These are phyloP conservation scores for Chlorocebus sabaeus DNA, from an alignment of 2,113 vertebrate species.

Conservation along the genomic window DNA sequence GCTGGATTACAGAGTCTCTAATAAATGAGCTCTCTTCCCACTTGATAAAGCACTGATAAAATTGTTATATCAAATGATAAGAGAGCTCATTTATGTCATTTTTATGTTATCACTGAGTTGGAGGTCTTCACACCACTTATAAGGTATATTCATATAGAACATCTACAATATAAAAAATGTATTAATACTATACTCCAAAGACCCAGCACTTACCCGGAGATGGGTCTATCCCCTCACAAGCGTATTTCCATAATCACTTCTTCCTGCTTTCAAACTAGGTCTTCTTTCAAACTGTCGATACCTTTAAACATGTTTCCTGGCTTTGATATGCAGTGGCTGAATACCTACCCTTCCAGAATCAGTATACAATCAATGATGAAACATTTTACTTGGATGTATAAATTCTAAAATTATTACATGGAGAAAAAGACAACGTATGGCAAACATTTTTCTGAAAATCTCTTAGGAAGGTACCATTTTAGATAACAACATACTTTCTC, in stretches of 20 bases:
- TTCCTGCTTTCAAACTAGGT: not conserved
- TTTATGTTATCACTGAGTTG: not conserved
- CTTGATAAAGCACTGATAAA: too few relatives aligned
- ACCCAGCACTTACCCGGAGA: not conserved
- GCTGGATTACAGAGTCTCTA: not conserved
- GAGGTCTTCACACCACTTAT: too few relatives aligned
- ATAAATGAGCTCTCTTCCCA: too few relatives aligned
- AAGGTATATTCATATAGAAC: too few relatives aligned
- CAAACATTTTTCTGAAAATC: not conserved
- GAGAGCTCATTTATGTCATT: too few relatives aligned
- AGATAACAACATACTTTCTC: not conserved
- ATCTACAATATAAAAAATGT: not conserved
- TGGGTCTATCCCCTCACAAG: rapidly evolving
- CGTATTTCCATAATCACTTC: rapidly evolving
- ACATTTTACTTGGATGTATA: not conserved
- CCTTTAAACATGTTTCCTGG: not conserved
- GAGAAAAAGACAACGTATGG: too few relatives aligned
- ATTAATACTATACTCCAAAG: not conserved
- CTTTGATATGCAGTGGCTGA: too few relatives aligned
- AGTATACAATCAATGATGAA: not conserved
- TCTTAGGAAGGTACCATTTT: not conserved
- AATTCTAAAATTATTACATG: not conserved
- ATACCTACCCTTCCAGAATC: not conserved
- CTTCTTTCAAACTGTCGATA: not conserved
- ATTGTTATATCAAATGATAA: too few relatives aligned